Base-by-base conservation (phyloP, 2,797 vertebrate species). In the Oceanodroma leucorhoa region DNA sequence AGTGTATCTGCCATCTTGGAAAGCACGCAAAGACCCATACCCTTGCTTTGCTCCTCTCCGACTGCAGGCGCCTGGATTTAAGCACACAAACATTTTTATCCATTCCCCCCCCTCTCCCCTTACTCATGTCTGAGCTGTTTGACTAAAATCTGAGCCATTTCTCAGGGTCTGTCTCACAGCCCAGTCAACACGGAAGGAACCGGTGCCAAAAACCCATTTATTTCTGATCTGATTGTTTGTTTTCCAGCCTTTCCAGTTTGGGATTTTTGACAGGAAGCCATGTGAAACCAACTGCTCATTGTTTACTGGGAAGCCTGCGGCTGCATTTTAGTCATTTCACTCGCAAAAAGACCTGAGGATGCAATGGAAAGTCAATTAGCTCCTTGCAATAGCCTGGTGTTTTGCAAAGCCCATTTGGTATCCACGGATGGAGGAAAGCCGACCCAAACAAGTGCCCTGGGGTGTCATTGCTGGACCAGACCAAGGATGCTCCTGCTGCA, bases 81-180 rank as follows among this genome's bases (percentile, higher is more conserved):
- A 85, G 64, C 84, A 55, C 36, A 32, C 60, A 54, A 55, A 34
- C 24, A 7, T 80, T 94, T 93, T 65, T 46, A 83, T 75, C 53
- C 24, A 1, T 15, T 17, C 7, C 16, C 13, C 2, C 3, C 54
- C 34, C 38, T 20, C 22, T 20, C 22, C 43, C 45, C 45, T 51
- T 14, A 21, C 40, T 64, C 3, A 0, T 46, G 30, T 61, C 90
- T 81, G 93, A 91, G 95, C 87, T 55, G 87, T 48, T 96, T 75
- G 69, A 94, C 76, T 96, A 75, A 91, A 94, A 86, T 51, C 90
- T 34, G 77, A 95, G 94, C 90, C 46, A 36, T 95, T 90, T 87
- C 90, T 90, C 87, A 90, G 94, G 97, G 96, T 90, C 97, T 98
- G 97, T 97, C 97, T 94, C 97, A 69, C 73, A 97, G 93, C 94